A percentile compares a stretch with the other conserved stretches of the same genome.
These are phyloP conservation scores for Chalcis sispes DNA, from an alignment of 2,888 invertebrate genomes.

Conservation along the genomic window DNA sequence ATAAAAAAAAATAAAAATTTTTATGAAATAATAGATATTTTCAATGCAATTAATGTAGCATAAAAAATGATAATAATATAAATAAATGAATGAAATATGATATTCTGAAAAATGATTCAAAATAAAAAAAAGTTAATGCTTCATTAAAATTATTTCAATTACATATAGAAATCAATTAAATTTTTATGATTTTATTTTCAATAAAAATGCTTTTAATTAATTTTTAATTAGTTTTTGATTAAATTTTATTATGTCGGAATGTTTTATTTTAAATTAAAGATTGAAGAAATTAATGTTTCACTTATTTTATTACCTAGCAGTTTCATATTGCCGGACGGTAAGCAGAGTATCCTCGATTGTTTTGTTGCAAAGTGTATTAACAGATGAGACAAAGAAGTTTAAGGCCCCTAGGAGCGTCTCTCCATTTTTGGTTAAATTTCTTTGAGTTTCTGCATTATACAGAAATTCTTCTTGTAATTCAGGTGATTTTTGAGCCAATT, in stretches of 20 bases:
- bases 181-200: too few species aligned
- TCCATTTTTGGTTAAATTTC: slow-evolving; percentile 94
- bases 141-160: too few species aligned
- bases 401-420: slow-evolving; percentile 94
- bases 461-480: slow-evolving; percentile 96
- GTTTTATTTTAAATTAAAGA: too few species aligned
- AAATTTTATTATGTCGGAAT: too few species aligned
- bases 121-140: too few species aligned
- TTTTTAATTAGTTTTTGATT: too few species aligned
- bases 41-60: background rate
- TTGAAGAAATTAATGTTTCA: too few species aligned
- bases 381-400: slow-evolving; percentile 96
- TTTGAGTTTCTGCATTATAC: slow-evolving; percentile 97
- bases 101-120: too few species aligned
- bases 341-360: slow-evolving; percentile 96
- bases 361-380: slow-evolving; percentile 97
- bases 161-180: too few species aligned
- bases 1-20: slow-evolving; percentile 55
- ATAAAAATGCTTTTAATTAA: too few species aligned
- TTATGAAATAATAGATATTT: slow-evolving; percentile 8
- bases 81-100: too few species aligned
- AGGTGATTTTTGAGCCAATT: slow-evolving; percentile 96
- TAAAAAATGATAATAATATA: too few species aligned
- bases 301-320: slow-evolving; percentile 85
- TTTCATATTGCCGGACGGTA: slow-evolving; percentile 87